Evolutionary conservation across 2,113 vertebrate species (phyloP).

Genomic region (Probosciger aterrimus): DNA sequence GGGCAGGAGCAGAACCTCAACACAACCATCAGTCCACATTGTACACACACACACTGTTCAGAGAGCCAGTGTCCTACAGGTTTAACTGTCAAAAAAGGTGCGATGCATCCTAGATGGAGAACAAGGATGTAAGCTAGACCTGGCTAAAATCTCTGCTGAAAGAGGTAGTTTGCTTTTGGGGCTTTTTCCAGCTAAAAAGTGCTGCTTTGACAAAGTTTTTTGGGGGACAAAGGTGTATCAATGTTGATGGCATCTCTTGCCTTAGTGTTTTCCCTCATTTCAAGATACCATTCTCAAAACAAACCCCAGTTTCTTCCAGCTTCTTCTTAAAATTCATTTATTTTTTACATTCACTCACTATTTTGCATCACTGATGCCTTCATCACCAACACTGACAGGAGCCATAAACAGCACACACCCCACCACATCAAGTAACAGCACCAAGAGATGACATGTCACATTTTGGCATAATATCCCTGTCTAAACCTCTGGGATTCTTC

Average conservation of each 20-base stretch:
- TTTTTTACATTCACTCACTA: too few species aligned
- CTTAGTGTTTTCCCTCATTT: not conserved
- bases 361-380: not conserved
- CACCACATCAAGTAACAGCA: fast-evolving
- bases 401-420: fast-evolving
- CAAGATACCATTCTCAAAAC: not conserved
- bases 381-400: not conserved
- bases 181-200: fast-evolving
- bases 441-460: fast-evolving
- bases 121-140: not conserved
- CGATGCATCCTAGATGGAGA: fast-evolving
- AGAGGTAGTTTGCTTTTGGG: not conserved
- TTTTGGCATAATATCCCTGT: not conserved
- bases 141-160: not conserved
- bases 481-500: not conserved
- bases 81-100: not conserved
- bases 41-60: fast-evolving
- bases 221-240: fast-evolving
- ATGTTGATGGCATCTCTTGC: not conserved
- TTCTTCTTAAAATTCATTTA: not conserved
- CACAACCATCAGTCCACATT: fast-evolving
- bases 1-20: not conserved
- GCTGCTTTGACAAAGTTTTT: not conserved
- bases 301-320: not conserved
- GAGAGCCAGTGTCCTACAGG: not conserved